Evolutionary conservation across 2,113 vertebrate species (phyloP).

Genomic region (Galemys pyrenaicus): DNA sequence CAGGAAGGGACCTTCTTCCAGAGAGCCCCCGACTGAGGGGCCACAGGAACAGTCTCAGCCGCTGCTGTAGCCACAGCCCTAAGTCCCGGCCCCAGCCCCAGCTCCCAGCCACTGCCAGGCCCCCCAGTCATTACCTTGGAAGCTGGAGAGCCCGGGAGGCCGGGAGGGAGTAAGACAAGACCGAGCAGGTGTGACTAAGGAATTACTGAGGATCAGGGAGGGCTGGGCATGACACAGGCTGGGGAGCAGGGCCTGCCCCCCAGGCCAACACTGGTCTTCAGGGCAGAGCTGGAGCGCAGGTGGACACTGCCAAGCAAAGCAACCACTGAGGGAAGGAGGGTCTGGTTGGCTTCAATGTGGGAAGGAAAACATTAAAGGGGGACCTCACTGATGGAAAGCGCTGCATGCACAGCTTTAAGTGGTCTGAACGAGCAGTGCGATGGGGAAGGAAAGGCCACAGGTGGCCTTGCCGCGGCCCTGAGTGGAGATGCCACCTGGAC

Average conservation of each 20-base stretch:
- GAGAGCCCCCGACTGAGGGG: no score
- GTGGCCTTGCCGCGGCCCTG: no score
- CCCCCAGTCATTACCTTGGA: not conserved
- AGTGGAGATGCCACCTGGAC: no score
- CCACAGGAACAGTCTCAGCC: no score
- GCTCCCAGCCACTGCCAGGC: no score
- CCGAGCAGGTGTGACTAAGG: not conserved
- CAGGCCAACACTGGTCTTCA: not conserved
- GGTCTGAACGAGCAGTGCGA: fast-evolving
- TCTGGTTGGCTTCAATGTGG: not conserved
- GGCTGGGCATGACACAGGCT: no score
- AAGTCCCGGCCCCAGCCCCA: no score
- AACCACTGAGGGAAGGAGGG: not conserved
- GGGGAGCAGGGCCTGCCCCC: not conserved
- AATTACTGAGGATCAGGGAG: not conserved
- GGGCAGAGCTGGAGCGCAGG: no score
- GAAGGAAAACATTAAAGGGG: no score
- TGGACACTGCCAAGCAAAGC: not conserved
- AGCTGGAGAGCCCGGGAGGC: no score
- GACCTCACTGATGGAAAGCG: not conserved
- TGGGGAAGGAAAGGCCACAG: not conserved
- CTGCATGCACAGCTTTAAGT: no score
- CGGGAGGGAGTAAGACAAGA: not conserved
- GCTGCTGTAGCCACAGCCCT: no score
- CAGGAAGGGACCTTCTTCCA: not conserved